Conservation (phyloP, 2,888 invertebrate genomes). For the Strigamia transsilvanica region DNA sequence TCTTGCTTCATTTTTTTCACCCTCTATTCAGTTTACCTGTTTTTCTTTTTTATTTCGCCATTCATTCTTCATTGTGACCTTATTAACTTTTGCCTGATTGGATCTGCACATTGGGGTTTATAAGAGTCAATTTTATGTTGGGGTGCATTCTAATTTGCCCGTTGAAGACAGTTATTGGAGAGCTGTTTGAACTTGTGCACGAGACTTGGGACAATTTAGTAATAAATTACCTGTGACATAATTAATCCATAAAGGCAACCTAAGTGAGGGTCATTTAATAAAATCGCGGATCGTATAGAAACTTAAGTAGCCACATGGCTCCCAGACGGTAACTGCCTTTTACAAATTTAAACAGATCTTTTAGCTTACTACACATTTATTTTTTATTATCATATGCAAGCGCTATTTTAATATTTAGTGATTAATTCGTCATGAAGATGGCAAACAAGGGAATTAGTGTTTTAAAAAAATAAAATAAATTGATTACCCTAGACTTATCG, state of each 20-base stretch:
- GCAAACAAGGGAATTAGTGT: no score
- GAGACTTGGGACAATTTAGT: conserved; percentile 45
- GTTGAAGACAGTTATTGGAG: conserved; percentile 41
- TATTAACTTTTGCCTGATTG: conserved; percentile 49
- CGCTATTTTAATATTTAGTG: no score
- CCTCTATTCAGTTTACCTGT: conserved; percentile 26
- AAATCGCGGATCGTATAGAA: conserved; percentile 5
- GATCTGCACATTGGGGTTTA: conserved; percentile 46
- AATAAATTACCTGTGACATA: conserved; percentile 47
- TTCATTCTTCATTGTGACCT: conserved; percentile 45
- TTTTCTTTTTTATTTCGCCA: conserved; percentile 31
- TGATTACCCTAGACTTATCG: no score
- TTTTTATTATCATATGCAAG: not conserved
- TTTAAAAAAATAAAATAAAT: no score
- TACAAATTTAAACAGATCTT: not conserved
- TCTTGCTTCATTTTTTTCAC: not conserved
- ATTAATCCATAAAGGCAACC: conserved; percentile 46
- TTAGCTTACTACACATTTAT: not conserved
- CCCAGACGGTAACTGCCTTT: not conserved
- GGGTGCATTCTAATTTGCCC: conserved; percentile 45
- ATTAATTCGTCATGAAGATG: not conserved
- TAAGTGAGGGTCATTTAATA: conserved; percentile 49
- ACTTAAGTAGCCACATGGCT: conserved; percentile 9
- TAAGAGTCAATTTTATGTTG: conserved; percentile 46
- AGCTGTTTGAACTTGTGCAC: conserved; percentile 26